A percentile compares a stretch with the other conserved stretches of the same genome.
Evolutionary conservation across 2,113 vertebrate species (phyloP).

Genomic region (Toxotes jaculatrix): DNA sequence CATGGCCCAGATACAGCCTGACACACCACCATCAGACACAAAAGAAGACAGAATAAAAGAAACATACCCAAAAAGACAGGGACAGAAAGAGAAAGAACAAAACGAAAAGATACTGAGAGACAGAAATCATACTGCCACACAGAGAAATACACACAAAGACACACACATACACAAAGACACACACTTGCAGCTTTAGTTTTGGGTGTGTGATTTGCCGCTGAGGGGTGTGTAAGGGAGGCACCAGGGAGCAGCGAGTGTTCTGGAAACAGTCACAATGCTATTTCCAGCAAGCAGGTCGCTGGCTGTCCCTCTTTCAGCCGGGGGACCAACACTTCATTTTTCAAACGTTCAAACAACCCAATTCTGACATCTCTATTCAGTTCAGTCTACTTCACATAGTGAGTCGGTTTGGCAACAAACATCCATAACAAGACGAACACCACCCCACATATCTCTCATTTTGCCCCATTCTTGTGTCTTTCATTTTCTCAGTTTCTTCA

Average conservation of each 20-base stretch:
- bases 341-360: constrained; percentile 74
- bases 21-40: constrained; percentile 18
- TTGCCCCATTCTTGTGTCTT: not conserved
- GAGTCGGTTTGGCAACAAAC: constrained; percentile 43
- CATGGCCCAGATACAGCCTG: constrained; percentile 70
- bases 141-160: constrained; percentile 15
- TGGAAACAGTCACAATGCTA: constrained; percentile 84
- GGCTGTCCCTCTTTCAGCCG: constrained; percentile 83
- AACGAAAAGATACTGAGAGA: constrained; percentile 13
- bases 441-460: not conserved
- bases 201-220: constrained; percentile 43
- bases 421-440: constrained; percentile 38
- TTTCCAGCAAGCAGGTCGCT: constrained; percentile 87
- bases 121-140: constrained; percentile 1
- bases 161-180: constrained; percentile 1
- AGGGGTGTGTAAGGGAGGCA: constrained; percentile 59
- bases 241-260: constrained; percentile 71
- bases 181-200: constrained; percentile 25
- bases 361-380: constrained; percentile 71
- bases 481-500: constrained; percentile 12
- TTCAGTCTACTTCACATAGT: constrained; percentile 56
- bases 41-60: constrained; percentile 18
- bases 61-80: constrained; percentile 10
- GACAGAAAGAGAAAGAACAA: not conserved
- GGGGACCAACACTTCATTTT: constrained; percentile 72